Evolutionary conservation across 2,888 invertebrate species (phyloP).

Genomic region (Dolichomitus sp.): DNA sequence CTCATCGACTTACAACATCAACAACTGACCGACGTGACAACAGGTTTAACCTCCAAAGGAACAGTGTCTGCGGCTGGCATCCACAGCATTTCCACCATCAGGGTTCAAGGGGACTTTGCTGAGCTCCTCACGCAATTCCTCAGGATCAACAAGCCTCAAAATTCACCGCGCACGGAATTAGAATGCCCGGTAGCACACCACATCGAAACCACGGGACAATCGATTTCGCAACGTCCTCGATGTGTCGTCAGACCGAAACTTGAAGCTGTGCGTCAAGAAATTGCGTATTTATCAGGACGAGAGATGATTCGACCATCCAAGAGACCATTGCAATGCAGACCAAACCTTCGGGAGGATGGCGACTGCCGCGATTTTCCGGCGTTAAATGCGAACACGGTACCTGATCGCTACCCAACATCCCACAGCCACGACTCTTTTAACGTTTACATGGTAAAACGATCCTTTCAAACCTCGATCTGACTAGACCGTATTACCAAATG

Average conservation of each 20-base stretch:
- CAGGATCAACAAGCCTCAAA: constrained; percentile 31
- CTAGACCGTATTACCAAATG: constrained; percentile 71
- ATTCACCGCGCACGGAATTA: constrained; percentile 26
- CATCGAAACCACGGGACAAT: constrained; percentile 79
- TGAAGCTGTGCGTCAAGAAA: constrained; percentile 76
- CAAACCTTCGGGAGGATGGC: constrained; percentile 69
- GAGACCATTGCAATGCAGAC: constrained; percentile 75
- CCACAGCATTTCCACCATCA: constrained; percentile 33
- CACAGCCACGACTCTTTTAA: constrained; percentile 72
- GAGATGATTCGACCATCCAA: constrained; percentile 83
- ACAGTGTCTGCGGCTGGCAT: constrained; percentile 12
- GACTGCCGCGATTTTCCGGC: constrained; percentile 71
- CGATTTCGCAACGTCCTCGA: constrained; percentile 76
- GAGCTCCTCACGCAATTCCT: constrained; percentile 2
- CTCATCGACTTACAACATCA: constrained; percentile 56
- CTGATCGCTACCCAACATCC: constrained; percentile 75
- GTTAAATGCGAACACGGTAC: constrained; percentile 72
- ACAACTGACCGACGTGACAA: not conserved
- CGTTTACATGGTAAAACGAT: constrained; percentile 64
- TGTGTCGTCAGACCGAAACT: constrained; percentile 79
- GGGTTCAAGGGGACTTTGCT: not conserved
- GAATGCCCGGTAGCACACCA: constrained; percentile 76
- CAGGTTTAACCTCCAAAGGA: not conserved
- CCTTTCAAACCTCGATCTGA: constrained; percentile 66
- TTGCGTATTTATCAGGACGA: constrained; percentile 76